Conservation (phyloP, 2,888 invertebrate genomes). For the Andrena marginata region DNA sequence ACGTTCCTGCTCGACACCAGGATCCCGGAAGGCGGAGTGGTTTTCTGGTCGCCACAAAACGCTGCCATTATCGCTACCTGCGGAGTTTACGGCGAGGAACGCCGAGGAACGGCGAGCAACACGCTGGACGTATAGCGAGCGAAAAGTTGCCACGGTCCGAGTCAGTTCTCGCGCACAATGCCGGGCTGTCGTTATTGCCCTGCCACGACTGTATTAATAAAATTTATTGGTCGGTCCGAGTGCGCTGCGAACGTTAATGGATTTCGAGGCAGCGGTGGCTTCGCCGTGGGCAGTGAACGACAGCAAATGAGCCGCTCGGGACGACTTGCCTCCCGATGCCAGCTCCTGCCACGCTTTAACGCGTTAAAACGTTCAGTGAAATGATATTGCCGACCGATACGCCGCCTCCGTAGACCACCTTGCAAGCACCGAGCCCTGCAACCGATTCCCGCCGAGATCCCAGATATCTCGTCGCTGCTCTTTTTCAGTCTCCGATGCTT, state of each 20-base stretch:
- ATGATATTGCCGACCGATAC: conserved; percentile 64
- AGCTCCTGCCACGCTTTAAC: conserved; percentile 71
- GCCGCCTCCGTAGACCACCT: conserved; percentile 64
- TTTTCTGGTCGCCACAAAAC: conserved; percentile 73
- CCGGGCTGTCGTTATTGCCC: conserved; percentile 78
- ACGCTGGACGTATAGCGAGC: conserved; percentile 24
- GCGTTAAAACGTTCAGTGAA: conserved; percentile 68
- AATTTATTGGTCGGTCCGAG: conserved; percentile 81
- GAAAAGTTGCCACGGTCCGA: conserved; percentile 26
- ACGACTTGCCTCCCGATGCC: conserved; percentile 55
- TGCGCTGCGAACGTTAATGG: conserved; percentile 80
- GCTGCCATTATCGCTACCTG: conserved; percentile 75
- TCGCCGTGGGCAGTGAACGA: conserved; percentile 72
- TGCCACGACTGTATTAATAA: conserved; percentile 82
- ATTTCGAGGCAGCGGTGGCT: conserved; percentile 79
- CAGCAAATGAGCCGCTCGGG: conserved; percentile 71
- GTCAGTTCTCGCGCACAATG: conserved; percentile 65
- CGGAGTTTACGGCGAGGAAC: conserved; percentile 75
- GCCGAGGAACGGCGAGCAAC: not conserved
- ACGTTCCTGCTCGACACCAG: conserved; percentile 57
- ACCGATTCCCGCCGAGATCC: conserved; percentile 27
- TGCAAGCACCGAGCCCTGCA: conserved; percentile 36
- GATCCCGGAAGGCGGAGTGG: conserved; percentile 76
- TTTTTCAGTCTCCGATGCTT: not conserved
- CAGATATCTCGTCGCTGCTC: not conserved